Base-by-base conservation (phyloP, 2,113 vertebrate species). In the Dissostichus mawsoni region DNA sequence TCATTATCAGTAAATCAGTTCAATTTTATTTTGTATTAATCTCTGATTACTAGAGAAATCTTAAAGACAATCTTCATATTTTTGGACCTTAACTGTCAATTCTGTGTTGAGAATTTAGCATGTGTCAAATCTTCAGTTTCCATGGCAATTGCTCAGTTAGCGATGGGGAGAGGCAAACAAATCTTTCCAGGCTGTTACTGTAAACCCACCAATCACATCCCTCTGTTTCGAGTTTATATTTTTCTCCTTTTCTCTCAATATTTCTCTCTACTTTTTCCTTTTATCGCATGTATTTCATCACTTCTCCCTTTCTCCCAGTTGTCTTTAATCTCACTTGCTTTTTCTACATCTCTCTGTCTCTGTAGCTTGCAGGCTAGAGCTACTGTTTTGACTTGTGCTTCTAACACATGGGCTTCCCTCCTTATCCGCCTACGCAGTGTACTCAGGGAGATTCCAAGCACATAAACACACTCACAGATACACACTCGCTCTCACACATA, bases 391-490 rank as follows among this genome's bases (percentile, higher is more conserved):
- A 78, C 71, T 82, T 76, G 72, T 73, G 61, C 69, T 76, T 81
- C 74, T 20, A 82, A 81, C 87, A 78, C 72, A 84, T 48, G 85
- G 90, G 93, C 69, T 92, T 93, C 85, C 93, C 90, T 92, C 83
- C 69, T 87, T 29, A 52, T 57, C 81, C 68, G 48, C 90, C 89
- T 59, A 90, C 89, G 62, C 88, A 88, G 73, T 11, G 12, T 58
- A 71, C 82, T 89, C 70, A 44, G 78, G 91, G 88, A 91, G 84
- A 92, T 93, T 92, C 91, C 91, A 69, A 70, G 69, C 81, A 67
- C 76, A 89, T 36, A 73, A 64, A 90, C 52, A 59, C 63, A 29
- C 29, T 29, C 29, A 29, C 29, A 29, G 29, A 29, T 29, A 29
- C 29, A 29, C 29, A 17, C 58, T n/a, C 20, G 25, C 44, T 23